Percentiles rank a stretch among this genome's conserved stretches.
These are phyloP conservation scores for Anser brachyrhynchus DNA, from an alignment of 2,113 vertebrate species.

Conservation along the genomic window DNA sequence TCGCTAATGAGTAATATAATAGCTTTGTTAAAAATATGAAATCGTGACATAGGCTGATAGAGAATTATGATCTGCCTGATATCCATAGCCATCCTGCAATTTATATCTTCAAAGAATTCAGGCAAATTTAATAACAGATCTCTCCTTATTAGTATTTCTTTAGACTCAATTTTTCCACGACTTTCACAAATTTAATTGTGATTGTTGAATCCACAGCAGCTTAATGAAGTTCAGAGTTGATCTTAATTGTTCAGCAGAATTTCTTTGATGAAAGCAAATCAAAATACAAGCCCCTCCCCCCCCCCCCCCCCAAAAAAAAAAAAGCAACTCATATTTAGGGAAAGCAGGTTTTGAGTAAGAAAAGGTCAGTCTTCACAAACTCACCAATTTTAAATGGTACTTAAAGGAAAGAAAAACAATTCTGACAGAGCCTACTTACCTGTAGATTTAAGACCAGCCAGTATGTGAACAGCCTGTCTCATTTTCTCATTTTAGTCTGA, in stretches of 20 bases:
- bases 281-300: background rate
- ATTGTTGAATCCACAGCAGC: background rate
- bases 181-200: background rate
- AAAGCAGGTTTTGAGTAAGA: background rate
- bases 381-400: background rate
- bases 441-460: background rate
- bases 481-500: background rate
- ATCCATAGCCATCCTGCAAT: background rate
- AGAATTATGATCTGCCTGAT: background rate
- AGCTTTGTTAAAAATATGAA: slow-evolving; percentile 2
- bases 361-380: background rate
- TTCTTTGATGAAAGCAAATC: background rate
- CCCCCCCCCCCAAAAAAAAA: background rate
- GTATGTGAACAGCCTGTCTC: background rate
- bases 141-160: slow-evolving; percentile 2
- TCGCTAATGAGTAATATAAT: background rate
- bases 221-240: background rate
- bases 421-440: background rate
- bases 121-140: background rate
- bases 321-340: background rate
- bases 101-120: background rate
- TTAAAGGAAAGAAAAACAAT: background rate
- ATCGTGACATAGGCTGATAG: background rate
- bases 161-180: background rate
- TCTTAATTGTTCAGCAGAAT: background rate